Evolutionary conservation across 1,140 invertebrate genomes (phyloP).

Genomic region (Meloidogyne hapla): DNA sequence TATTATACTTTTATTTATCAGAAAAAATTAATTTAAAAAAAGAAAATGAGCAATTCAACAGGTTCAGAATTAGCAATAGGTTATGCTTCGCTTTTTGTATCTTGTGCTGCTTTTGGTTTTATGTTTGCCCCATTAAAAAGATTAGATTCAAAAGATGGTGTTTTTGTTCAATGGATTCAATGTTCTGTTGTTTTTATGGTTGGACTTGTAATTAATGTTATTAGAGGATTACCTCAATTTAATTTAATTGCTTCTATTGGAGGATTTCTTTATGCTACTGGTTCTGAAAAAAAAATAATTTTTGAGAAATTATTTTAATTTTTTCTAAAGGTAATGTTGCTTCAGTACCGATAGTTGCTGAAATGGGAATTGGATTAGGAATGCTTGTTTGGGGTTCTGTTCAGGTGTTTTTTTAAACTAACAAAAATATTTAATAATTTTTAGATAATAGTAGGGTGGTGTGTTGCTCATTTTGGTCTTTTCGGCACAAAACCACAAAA

Average conservation of each 20-base stretch:
- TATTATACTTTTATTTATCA: too few species aligned
- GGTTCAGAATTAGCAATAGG: constrained; percentile 34
- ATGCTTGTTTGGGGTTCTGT: constrained; percentile 42
- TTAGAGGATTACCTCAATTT: constrained; percentile 53
- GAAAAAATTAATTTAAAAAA: not conserved
- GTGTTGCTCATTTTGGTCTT: constrained; percentile 57
- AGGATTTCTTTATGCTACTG: constrained; percentile 58
- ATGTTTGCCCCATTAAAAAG: constrained; percentile 54
- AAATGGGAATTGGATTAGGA: constrained; percentile 38
- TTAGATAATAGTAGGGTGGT: constrained; percentile 58
- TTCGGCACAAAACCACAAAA: constrained; percentile 53
- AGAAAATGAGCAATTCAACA: constrained; percentile 16
- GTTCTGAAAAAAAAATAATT: constrained; percentile 33
- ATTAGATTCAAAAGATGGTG: constrained; percentile 51
- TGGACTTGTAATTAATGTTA: constrained; percentile 53
- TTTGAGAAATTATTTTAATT: not conserved
- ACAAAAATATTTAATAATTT: constrained; percentile 9
- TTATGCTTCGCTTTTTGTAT: constrained; percentile 45
- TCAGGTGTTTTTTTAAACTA: constrained; percentile 22
- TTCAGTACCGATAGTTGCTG: constrained; percentile 35
- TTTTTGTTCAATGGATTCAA: constrained; percentile 62
- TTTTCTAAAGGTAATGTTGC: constrained; percentile 24
- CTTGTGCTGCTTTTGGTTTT: constrained; percentile 50
- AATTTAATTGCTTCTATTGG: constrained; percentile 51
- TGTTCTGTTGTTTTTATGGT: constrained; percentile 54